Conservation (phyloP, 2,888 invertebrate species). For the Erannis defoliaria region DNA sequence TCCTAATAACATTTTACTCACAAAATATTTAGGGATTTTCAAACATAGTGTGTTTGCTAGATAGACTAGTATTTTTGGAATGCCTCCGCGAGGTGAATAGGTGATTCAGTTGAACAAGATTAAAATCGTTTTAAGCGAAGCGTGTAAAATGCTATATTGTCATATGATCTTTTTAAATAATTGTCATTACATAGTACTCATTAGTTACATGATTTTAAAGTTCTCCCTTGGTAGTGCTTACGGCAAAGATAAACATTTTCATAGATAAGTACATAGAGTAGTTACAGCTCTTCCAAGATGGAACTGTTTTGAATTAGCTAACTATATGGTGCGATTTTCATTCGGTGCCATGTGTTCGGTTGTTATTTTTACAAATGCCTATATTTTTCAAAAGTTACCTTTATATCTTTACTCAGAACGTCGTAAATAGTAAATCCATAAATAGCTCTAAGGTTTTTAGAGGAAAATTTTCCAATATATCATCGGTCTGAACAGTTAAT, state of each 20-base stretch:
- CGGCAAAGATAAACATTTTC: slow-evolving; percentile 36
- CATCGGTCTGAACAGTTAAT: slow-evolving; percentile 29
- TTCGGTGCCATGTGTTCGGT: slow-evolving; percentile 83
- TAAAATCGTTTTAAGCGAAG: slow-evolving; percentile 12
- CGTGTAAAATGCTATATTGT: slow-evolving; percentile 31
- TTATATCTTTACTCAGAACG: slow-evolving; percentile 57
- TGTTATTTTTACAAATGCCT: slow-evolving; percentile 77
- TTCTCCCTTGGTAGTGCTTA: slow-evolving; percentile 45
- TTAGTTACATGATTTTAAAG: slow-evolving; percentile 45
- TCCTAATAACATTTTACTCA: slow-evolving; percentile 63
- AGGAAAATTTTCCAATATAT: slow-evolving; percentile 44
- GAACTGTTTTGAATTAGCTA: slow-evolving; percentile 58
- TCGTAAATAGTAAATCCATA: slow-evolving; percentile 49
- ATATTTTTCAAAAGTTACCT: slow-evolving; percentile 77
- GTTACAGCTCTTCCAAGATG: slow-evolving; percentile 49
- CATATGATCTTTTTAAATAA: slow-evolving; percentile 40
- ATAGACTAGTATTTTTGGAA: slow-evolving; percentile 39
- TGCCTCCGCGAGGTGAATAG: slow-evolving; percentile 36
- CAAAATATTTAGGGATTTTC: slow-evolving; percentile 47
- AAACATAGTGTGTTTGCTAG: slow-evolving; percentile 48
- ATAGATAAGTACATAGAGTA: slow-evolving; percentile 46
- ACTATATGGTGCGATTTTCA: slow-evolving; percentile 75
- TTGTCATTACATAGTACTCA: slow-evolving; percentile 42
- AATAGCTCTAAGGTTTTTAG: slow-evolving; percentile 47
- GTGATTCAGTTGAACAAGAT: slow-evolving; percentile 27